These are phyloP conservation scores for Leucophenga varia DNA, from an alignment of 1,140 invertebrate genomes.

Conservation along the genomic window DNA sequence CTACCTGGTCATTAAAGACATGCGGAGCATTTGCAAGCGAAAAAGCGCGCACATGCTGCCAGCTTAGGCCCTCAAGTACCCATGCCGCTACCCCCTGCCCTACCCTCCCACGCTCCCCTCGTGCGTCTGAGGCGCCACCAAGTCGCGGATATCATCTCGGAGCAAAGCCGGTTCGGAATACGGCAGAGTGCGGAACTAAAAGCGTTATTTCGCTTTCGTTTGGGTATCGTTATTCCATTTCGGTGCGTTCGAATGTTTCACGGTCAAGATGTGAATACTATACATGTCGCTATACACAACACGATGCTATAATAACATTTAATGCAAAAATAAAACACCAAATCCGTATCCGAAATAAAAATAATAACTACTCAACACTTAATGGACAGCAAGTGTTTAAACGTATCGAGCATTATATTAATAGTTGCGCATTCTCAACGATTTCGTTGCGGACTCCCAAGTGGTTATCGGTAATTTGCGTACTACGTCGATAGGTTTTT, in stretches of 20 bases:
- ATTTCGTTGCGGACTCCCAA: no score
- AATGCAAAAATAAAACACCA: constrained; percentile 36
- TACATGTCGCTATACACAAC: no score
- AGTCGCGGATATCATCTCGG: constrained; percentile 19
- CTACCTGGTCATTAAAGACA: constrained; percentile 18
- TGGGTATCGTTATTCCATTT: no score
- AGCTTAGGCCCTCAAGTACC: constrained; percentile 44
- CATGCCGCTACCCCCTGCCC: no score
- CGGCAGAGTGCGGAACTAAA: constrained; percentile 42
- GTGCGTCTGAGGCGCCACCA: constrained; percentile 1
- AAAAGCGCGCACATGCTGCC: constrained; percentile 41
- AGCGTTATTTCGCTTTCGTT: constrained; percentile 36
- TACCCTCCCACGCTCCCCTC: background rate
- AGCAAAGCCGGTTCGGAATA: constrained; percentile 28
- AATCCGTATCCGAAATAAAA: constrained; percentile 2
- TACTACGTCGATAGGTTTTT: constrained; percentile 26
- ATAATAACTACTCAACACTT: constrained; percentile 23
- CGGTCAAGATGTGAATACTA: constrained; percentile 39
- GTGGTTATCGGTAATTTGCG: constrained; percentile 49
- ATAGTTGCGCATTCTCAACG: constrained; percentile 24
- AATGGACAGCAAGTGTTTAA: constrained; percentile 26
- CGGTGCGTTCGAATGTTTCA: constrained; percentile 35
- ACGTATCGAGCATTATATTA: constrained; percentile 19
- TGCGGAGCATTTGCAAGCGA: constrained; percentile 28
- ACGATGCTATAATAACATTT: constrained; percentile 39